phyloP scores from a whole-genome alignment of 2,888 invertebrate species.

The Mesochorus sp. region DNA sequence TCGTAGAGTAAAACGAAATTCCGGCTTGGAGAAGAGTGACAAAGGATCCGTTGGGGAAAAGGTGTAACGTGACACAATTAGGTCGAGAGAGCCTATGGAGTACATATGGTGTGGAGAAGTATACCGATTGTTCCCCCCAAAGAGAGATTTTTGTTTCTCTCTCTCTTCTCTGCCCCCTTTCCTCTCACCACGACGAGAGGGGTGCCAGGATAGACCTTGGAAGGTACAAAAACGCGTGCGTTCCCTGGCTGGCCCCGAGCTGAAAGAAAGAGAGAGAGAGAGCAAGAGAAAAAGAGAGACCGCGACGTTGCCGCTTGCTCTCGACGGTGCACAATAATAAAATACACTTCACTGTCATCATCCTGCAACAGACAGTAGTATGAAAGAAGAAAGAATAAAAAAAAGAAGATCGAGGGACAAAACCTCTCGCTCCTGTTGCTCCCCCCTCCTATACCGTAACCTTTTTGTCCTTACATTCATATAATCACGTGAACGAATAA shows the following conservation, averaged over 20 bases:
- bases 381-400: too few species aligned
- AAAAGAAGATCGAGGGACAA: neutral
- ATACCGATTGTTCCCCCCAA: constrained; percentile 34
- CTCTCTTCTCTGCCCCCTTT: neutral
- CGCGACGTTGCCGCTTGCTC: constrained; percentile 51
- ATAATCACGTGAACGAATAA: neutral
- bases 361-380: neutral
- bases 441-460: too few species aligned
- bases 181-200: constrained; percentile 63
- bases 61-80: constrained; percentile 75
- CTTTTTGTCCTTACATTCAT: too few species aligned
- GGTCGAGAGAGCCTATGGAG: constrained; percentile 67
- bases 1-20: constrained; percentile 15
- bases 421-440: neutral
- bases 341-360: neutral
- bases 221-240: constrained; percentile 72
- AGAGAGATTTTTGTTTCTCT: constrained; percentile 18
- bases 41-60: constrained; percentile 59
- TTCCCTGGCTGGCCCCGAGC: constrained; percentile 67
- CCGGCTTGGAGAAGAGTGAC: constrained; percentile 22
- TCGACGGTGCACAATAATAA: constrained; percentile 12
- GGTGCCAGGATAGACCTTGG: constrained; percentile 72
- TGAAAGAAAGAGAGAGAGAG: constrained; percentile 11
- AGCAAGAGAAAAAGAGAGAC: constrained; percentile 37
- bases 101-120: constrained; percentile 11